Evolutionary conservation across 2,888 invertebrate genomes (phyloP).

Genomic region (Margaritifera margaritifera): DNA sequence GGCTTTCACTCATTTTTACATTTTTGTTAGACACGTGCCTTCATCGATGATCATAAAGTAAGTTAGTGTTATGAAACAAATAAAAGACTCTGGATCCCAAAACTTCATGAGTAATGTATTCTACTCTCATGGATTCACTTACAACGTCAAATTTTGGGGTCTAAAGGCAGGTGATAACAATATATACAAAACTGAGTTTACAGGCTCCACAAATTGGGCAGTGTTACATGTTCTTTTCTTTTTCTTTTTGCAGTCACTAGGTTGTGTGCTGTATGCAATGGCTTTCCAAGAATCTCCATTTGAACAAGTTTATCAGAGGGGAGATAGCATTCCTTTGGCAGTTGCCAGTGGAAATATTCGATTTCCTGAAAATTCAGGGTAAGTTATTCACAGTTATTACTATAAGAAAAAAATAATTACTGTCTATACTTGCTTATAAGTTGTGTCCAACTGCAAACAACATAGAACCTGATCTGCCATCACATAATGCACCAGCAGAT

Average conservation of each 20-base stretch:
- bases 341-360: constrained; percentile 83
- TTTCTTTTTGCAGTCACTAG: constrained; percentile 80
- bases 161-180: no score
- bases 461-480: not conserved
- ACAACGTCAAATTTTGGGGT: no score
- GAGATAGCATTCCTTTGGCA: constrained; percentile 90
- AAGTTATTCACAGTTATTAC: constrained; percentile 48
- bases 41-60: no score
- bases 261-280: constrained; percentile 88
- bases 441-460: not conserved
- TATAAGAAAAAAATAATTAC: no score
- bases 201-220: not conserved
- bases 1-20: no score
- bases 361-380: constrained; percentile 82
- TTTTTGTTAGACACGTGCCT: no score
- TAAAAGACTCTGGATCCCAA: no score
- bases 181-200: no score
- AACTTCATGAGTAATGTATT: no score
- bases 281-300: constrained; percentile 90
- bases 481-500: not conserved
- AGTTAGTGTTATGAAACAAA: no score
- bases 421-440: not conserved
- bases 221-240: not conserved
- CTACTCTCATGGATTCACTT: no score
- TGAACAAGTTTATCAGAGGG: constrained; percentile 87